Evolutionary conservation across 64 coral and sea anemone genomes (phyloP).

Genomic region (Hydrozoanthus tunicans): DNA sequence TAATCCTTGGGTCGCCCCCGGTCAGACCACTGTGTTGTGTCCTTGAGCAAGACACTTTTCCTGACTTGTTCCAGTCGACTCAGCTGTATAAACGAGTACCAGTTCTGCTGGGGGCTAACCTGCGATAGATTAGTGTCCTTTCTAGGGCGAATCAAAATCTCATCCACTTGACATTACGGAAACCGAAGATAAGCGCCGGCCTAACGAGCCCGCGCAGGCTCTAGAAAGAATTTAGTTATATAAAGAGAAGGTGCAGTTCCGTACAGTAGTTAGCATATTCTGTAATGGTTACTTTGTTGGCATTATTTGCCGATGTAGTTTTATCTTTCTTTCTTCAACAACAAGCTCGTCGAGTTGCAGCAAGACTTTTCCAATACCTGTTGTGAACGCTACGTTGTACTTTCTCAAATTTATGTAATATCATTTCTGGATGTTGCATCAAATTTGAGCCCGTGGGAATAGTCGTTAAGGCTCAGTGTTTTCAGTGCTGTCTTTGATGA

Average conservation of each 20-base stretch:
- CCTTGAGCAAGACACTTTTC: no score
- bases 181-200: no score
- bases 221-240: no score
- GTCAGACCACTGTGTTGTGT: no score
- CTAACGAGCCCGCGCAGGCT: no score
- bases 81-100: no score
- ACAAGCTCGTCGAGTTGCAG: slow-evolving; percentile 32
- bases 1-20: no score
- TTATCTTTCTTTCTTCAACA: slow-evolving; percentile 20
- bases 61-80: no score
- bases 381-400: slow-evolving; percentile 49
- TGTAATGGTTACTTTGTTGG: slow-evolving; percentile 13
- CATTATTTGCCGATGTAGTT: not conserved
- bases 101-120: no score
- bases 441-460: slow-evolving; percentile 32
- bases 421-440: slow-evolving; percentile 29
- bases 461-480: slow-evolving; percentile 36
- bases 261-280: slow-evolving; percentile 41
- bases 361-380: not conserved
- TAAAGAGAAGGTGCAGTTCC: not conserved
- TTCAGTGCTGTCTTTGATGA: slow-evolving; percentile 14
- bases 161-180: no score
- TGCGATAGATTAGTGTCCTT: no score
- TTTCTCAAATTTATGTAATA: slow-evolving; percentile 36
- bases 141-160: no score